These are phyloP conservation scores for Lates calcarifer DNA, from an alignment of 2,113 vertebrate genomes.

Conservation along the genomic window DNA sequence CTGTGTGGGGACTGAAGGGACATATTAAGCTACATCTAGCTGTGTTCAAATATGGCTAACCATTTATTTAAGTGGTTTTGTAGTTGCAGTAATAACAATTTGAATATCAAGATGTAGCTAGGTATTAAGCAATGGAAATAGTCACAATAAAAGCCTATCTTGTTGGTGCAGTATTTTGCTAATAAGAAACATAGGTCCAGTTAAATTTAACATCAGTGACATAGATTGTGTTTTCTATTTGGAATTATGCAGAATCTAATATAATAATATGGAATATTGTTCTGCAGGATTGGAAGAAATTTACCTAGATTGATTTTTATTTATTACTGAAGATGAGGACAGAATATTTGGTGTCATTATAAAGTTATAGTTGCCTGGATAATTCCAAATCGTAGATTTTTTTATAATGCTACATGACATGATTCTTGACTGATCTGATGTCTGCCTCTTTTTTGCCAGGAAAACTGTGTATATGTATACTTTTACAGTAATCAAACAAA, in stretches of 20 bases:
- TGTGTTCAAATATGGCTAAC: neutral
- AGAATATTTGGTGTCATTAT: neutral
- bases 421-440: neutral
- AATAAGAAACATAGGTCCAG: too few relatives aligned
- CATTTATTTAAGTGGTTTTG: neutral
- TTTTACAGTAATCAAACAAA: neutral
- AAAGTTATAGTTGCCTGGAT: neutral
- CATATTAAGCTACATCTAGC: constrained; percentile 28
- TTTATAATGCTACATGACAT: neutral
- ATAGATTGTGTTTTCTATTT: neutral
- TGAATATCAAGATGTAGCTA: neutral
- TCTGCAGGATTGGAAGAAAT: neutral
- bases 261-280: neutral
- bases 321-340: neutral
- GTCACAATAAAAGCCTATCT: too few relatives aligned
- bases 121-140: too few relatives aligned
- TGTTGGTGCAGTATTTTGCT: too few relatives aligned
- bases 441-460: too few relatives aligned
- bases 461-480: neutral
- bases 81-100: neutral
- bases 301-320: neutral
- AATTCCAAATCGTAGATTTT: neutral
- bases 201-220: neutral
- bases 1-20: neutral
- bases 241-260: neutral